Base-by-base conservation (phyloP, 2,113 vertebrate genomes). In the Pheucticus melanocephalus region DNA sequence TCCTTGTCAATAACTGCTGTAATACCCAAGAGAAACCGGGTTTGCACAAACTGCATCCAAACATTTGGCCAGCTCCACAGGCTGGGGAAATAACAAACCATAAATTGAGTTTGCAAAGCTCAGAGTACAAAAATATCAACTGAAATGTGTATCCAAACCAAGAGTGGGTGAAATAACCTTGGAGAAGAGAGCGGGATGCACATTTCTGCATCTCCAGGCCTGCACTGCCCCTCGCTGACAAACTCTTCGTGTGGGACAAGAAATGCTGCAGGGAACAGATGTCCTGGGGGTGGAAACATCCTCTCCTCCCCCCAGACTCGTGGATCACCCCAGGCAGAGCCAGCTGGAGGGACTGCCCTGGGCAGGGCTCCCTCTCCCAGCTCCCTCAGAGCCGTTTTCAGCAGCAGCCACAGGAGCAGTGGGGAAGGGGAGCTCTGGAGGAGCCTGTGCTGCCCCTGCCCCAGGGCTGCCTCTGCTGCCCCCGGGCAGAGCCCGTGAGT, bases 221-320 rank as follows among this genome's bases (percentile, higher is more conserved):
- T 94, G 90, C 53, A 59, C 76, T 93, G 94, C 82, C 94, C 87
- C 87, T 96, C 82, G 93, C 87, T 86, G 90, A 92, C 96, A 83
- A 90, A 54, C 35, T 68, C 13, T n/a, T 59, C 4, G 3, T 27
- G 2, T 56, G 76, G 88, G 92, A 95, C 82, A 91, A 84, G 64
- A 60, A 86, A 79, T 30, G n/a, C 72, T 80, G 66, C 70, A 73
- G 56, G 69, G 63, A 82, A 40, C 28, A 45, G 68, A 70, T 1
- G 4, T 72, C 42, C 51, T 25, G 60, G 47, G 45, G 57, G 37
- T 57, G 68, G 66, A 63, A 91, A 66, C 1, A 0, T 68, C 42
- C 47, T 88, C 45, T 84, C 12, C 50, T 79, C 57, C 56, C 10
- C 37, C 5, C 48, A 79, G 57, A 21, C 17, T 75, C 35, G n/a